These are phyloP conservation scores for Drosophila antonietae DNA, from an alignment of 2,888 invertebrate genomes.

Conservation along the genomic window DNA sequence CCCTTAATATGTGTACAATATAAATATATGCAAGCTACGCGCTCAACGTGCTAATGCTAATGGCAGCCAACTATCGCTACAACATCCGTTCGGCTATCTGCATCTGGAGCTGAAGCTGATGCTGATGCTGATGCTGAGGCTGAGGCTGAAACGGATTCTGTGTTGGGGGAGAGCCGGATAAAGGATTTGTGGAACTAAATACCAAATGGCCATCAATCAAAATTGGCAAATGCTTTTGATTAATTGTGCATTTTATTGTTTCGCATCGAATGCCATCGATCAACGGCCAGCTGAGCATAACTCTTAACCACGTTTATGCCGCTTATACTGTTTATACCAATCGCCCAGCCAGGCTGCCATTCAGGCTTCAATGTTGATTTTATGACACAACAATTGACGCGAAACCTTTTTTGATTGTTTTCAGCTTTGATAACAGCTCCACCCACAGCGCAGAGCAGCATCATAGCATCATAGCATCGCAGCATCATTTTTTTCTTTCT, in stretches of 20 bases:
- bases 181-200: conserved; percentile 53
- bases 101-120: background rate
- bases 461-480: background rate
- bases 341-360: background rate
- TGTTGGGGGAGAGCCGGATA: background rate
- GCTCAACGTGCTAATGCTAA: conserved; percentile 34
- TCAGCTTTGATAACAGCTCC: conserved; percentile 17
- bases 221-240: conserved; percentile 69
- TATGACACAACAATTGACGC: conserved; percentile 79
- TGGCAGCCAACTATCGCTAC: conserved; percentile 46
- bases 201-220: conserved; percentile 66
- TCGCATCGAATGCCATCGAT: conserved; percentile 70
- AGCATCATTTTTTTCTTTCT: background rate
- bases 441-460: background rate
- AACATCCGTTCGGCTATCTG: conserved; percentile 23
- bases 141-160: background rate
- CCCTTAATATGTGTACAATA: conserved; percentile 32
- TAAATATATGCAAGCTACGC: conserved; percentile 17
- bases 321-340: background rate
- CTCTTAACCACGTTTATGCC: conserved; percentile 6
- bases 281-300: conserved; percentile 30
- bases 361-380: conserved; percentile 65
- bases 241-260: conserved; percentile 79
- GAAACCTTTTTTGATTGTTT: conserved; percentile 70
- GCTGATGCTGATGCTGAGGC: background rate